These are phyloP conservation scores for Podiceps cristatus DNA, from an alignment of 2,113 vertebrate species.

Conservation along the genomic window DNA sequence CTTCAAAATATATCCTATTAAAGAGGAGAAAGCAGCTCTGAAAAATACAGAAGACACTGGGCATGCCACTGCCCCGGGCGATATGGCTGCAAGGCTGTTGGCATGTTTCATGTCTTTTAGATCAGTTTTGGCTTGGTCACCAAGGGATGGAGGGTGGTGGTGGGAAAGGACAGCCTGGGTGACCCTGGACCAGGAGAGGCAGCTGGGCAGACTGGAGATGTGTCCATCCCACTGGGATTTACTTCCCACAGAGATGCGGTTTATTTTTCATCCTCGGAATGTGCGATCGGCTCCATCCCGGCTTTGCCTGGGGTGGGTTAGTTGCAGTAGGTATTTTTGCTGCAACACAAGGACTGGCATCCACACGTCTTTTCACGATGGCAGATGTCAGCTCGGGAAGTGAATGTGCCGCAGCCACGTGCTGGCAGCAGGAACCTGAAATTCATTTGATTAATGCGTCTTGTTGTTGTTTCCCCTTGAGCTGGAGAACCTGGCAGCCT, in stretches of 20 bases:
- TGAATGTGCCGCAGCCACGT: not conserved
- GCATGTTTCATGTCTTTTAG: not conserved
- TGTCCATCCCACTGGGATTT: rapidly evolving
- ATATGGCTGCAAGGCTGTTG: not conserved
- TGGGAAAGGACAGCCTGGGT: not conserved
- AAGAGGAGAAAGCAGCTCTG: not conserved
- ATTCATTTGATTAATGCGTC: rapidly evolving
- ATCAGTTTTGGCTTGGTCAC: not conserved
- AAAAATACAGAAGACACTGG: not conserved
- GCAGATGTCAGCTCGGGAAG: not conserved
- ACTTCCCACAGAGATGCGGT: not conserved
- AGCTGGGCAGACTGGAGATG: not conserved
- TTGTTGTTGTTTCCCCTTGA: not conserved
- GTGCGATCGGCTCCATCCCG: rapidly evolving
- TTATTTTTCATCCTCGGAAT: rapidly evolving
- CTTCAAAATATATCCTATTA: slow-evolving; percentile 26
- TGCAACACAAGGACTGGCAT: not conserved
- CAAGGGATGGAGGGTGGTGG: not conserved
- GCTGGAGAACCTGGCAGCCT: slow-evolving; percentile 34
- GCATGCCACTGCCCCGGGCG: not conserved
- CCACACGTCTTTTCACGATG: rapidly evolving
- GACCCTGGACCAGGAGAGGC: not conserved
- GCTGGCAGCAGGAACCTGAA: not conserved
- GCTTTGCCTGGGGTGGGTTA: not conserved
- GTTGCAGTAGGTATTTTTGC: not conserved